Evolutionary conservation across 2,113 vertebrate species (phyloP), one percentile per base, ranked within the genome.

Genomic region (Chloebia gouldiae): DNA sequence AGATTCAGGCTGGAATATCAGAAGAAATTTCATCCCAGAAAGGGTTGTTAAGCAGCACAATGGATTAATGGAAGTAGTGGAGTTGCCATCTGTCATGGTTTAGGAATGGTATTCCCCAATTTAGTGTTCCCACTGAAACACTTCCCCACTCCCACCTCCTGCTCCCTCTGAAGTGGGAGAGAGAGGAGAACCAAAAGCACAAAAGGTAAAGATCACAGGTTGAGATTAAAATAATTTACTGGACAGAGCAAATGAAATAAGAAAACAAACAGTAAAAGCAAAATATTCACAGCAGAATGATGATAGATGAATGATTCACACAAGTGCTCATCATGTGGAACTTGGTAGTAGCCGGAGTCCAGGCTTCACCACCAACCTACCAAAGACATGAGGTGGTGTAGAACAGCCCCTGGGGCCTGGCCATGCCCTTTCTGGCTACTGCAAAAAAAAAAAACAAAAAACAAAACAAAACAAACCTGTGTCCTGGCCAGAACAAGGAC

Each of bases 261-360:
- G 37, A 28, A 88, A 73, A 50, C 22, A 37, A 57, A 57, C 3
- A 65, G 5, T 51, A 73, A 66, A 31, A 73, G 23, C 33, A 66
- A 49, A 66, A 30, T 59, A 39, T 24, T 51, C 24, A 17, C 45
- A 45, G n/a, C 8, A 59, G 68, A 17, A 3, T 30, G 39, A 24
- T 25, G 39, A 24, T 4, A 6, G 33, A 44, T 28, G 23, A 66
- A 39, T 5, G 28, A n/a, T 24, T 51, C 39, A 14, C 28, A 33
- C 8, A 14, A 33, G 44, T 11, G 37, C 10, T 51, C 3, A 0
- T 27, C 27, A 28, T 15, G 18, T 0, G 0, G 44, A 51, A 9
- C 37, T 27, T 19, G 5, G 15, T 37, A 31, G 37, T 50, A 23
- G 22, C 9, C 6, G 10, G 35, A 64, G 35, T 33, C 22, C 51